Evolutionary conservation across 2,113 vertebrate genomes (phyloP).

Genomic region (Eidolon helvum): DNA sequence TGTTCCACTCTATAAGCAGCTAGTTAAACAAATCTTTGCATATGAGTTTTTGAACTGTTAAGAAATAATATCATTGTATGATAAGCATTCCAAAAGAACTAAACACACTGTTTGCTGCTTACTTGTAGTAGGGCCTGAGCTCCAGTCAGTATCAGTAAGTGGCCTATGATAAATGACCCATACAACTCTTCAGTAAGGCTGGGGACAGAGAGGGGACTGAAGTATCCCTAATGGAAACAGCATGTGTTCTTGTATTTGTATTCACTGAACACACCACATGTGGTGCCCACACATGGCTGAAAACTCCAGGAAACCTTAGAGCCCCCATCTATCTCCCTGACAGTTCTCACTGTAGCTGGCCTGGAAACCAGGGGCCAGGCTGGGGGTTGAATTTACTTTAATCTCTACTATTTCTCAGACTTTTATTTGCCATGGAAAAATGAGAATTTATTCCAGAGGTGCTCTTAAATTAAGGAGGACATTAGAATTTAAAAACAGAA

Average conservation of each 20-base stretch:
- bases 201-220: slow-evolving; percentile 73
- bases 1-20: neutral
- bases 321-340: slow-evolving; percentile 87
- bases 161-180: slow-evolving; percentile 73
- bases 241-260: slow-evolving; percentile 67
- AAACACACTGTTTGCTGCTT: neutral
- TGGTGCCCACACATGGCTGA: slow-evolving; percentile 72
- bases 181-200: slow-evolving; percentile 54
- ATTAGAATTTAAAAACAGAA: slow-evolving; percentile 35
- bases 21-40: neutral
- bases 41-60: neutral
- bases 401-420: slow-evolving; percentile 73
- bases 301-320: slow-evolving; percentile 82
- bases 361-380: slow-evolving; percentile 69
- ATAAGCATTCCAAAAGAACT: neutral
- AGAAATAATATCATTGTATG: neutral
- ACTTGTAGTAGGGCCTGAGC: neutral
- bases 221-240: slow-evolving; percentile 76
- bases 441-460: slow-evolving; percentile 34
- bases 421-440: slow-evolving; percentile 53
- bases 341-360: slow-evolving; percentile 81
- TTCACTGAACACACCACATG: slow-evolving; percentile 67
- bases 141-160: slow-evolving; percentile 64
- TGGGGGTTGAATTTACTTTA: slow-evolving; percentile 30
- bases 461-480: slow-evolving; percentile 45